A percentile compares a stretch with the other conserved stretches of the same genome.
Evolutionary conservation across 2,113 vertebrate species (phyloP).

Genomic region (Turnix velox): DNA sequence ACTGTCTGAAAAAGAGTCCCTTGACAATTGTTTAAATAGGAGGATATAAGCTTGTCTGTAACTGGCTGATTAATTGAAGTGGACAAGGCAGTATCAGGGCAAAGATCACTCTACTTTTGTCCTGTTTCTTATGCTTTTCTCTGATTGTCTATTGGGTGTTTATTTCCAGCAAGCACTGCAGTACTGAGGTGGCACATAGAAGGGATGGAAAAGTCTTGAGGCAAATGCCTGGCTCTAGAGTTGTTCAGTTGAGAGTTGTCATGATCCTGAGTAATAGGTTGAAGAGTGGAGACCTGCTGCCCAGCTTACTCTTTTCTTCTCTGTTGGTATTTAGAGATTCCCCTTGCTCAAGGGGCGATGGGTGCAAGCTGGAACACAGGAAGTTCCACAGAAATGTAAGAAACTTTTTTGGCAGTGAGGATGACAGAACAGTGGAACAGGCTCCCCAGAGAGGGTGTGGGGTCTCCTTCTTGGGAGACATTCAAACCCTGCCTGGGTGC

Average conservation of each 20-base stretch:
- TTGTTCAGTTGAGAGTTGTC: neutral
- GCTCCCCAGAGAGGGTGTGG: too few relatives aligned
- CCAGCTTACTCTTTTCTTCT: neutral
- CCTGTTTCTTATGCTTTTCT: neutral
- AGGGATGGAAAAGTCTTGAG: neutral
- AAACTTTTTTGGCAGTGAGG: too few relatives aligned
- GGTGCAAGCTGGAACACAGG: too few relatives aligned
- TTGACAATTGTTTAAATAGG: neutral
- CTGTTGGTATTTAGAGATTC: neutral
- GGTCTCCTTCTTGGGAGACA: too few relatives aligned
- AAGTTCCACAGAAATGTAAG: too few relatives aligned
- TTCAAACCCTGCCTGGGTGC: too few relatives aligned
- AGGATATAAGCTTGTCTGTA: neutral
- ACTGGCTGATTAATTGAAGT: neutral
- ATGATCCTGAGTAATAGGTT: neutral
- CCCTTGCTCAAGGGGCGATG: neutral
- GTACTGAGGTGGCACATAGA: neutral
- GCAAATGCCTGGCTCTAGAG: neutral
- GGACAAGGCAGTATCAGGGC: neutral
- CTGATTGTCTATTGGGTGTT: neutral
- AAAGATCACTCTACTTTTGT: neutral
- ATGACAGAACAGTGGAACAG: too few relatives aligned
- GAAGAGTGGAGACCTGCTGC: neutral
- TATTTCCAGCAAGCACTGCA: neutral
- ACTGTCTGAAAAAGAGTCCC: neutral